Conservation (phyloP, 2,888 invertebrate genomes). For the Tetranychus piercei region DNA sequence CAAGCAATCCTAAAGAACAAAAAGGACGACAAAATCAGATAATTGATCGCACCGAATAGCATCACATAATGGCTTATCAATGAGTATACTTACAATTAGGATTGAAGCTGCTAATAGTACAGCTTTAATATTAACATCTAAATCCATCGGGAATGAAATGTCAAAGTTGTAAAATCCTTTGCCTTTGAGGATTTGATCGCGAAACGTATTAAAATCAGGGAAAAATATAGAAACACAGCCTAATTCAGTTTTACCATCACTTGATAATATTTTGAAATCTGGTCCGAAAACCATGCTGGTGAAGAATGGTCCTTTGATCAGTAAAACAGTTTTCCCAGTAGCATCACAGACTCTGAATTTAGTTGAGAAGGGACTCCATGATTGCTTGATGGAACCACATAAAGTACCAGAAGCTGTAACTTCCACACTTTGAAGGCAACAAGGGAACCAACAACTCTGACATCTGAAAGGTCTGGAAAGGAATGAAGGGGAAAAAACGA, state of each 20-base stretch:
- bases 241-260: constrained; percentile 53
- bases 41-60: background rate
- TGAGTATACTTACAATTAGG: constrained; percentile 42
- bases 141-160: constrained; percentile 66
- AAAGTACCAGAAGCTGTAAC: constrained; percentile 42
- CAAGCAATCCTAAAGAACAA: constrained; percentile 21
- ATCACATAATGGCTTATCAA: background rate
- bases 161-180: no score
- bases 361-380: constrained; percentile 28
- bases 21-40: background rate
- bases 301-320: constrained; percentile 61
- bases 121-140: constrained; percentile 65
- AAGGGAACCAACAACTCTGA: constrained; percentile 63
- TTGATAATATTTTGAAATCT: constrained; percentile 45
- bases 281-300: constrained; percentile 58
- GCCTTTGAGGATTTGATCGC: constrained; percentile 42
- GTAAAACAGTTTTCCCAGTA: constrained; percentile 50
- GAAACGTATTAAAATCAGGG: no score
- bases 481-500: background rate
- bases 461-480: constrained; percentile 47
- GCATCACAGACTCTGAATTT: constrained; percentile 54
- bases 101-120: constrained; percentile 60
- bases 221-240: constrained; percentile 53
- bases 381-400: constrained; percentile 29
- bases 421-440: constrained; percentile 61